phyloP scores from a whole-genome alignment of 2,797 vertebrate species.

The Muraenolepis orangiensis region DNA sequence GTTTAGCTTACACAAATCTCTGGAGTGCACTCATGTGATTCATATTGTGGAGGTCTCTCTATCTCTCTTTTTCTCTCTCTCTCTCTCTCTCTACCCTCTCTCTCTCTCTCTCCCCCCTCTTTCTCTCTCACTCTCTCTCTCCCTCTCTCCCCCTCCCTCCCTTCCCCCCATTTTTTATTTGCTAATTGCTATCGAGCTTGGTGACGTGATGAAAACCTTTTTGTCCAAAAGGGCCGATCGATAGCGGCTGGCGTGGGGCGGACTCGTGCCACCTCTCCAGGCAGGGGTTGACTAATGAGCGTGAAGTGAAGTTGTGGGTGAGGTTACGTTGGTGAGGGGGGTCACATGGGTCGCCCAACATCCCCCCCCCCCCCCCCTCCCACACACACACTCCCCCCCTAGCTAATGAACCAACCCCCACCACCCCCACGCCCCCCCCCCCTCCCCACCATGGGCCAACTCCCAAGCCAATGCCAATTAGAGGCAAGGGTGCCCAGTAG shows the following conservation, averaged over 20 bases:
- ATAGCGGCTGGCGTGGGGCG: conserved; percentile 38
- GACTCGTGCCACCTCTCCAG: not conserved
- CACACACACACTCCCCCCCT: conserved; percentile 20
- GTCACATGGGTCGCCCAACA: not conserved
- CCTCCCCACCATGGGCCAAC: conserved; percentile 50
- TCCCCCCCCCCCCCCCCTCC: conserved; percentile 35
- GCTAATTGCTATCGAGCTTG: not conserved
- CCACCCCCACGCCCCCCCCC: conserved; percentile 38
- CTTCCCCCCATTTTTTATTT: no score
- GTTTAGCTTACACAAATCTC: not conserved
- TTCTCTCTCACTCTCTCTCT: not conserved
- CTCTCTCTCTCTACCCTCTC: not conserved
- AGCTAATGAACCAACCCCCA: conserved; percentile 31
- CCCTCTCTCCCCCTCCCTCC: no score
- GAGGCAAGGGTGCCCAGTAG: not conserved
- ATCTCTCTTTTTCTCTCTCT: not conserved
- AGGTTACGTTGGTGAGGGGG: conserved; percentile 29
- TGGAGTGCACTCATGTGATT: not conserved
- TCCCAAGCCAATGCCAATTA: conserved; percentile 63
- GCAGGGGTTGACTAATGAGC: conserved; percentile 68
- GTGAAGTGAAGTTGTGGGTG: conserved; percentile 55
- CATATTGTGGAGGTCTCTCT: not conserved
- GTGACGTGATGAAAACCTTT: conserved; percentile 6
- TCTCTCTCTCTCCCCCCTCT: no score
- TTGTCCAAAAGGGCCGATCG: conserved; percentile 58